phyloP scores from a whole-genome alignment of 2,113 vertebrate genomes.

The Thymallus thymallus region DNA sequence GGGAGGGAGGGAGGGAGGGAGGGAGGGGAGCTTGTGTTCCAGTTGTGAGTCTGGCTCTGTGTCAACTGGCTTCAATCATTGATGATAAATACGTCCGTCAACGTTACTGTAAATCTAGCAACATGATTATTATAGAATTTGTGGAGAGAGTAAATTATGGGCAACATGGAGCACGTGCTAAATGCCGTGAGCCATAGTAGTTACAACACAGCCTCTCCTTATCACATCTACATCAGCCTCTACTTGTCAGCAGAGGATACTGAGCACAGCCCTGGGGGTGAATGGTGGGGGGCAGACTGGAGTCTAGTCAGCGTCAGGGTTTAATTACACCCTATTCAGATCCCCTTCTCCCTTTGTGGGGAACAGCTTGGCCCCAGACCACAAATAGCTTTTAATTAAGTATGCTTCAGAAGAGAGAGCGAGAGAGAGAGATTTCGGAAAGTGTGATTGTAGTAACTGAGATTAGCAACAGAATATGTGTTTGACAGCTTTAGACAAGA shows the following conservation, averaged over 20 bases:
- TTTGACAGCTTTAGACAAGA: constrained; percentile 53
- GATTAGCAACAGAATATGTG: constrained; percentile 60
- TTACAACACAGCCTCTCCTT: too few species aligned
- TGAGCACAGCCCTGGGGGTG: constrained; percentile 11
- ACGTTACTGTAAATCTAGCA: too few species aligned
- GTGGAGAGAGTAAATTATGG: too few species aligned
- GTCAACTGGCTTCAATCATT: constrained; percentile 3
- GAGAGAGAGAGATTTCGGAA: constrained; percentile 43
- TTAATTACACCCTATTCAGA: constrained; percentile 72
- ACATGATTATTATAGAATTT: too few species aligned
- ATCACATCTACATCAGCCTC: too few species aligned
- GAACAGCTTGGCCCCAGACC: constrained; percentile 68
- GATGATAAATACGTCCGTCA: background rate
- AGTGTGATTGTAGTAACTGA: constrained; percentile 44
- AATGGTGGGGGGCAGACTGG: constrained; percentile 31
- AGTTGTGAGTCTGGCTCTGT: constrained; percentile 1
- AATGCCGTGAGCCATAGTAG: too few species aligned
- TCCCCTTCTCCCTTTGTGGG: constrained; percentile 44
- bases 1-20: constrained; percentile 11
- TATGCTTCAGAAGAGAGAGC: constrained; percentile 19
- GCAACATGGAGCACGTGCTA: too few species aligned
- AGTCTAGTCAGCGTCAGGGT: constrained; percentile 52
- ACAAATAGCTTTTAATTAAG: constrained; percentile 75
- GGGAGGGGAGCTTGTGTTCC: constrained; percentile 20
- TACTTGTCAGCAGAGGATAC: too few species aligned